Evolutionary conservation across 2,888 invertebrate genomes (phyloP), one percentile per base, ranked within the genome.

Genomic region (Phyllotreta striolata): DNA sequence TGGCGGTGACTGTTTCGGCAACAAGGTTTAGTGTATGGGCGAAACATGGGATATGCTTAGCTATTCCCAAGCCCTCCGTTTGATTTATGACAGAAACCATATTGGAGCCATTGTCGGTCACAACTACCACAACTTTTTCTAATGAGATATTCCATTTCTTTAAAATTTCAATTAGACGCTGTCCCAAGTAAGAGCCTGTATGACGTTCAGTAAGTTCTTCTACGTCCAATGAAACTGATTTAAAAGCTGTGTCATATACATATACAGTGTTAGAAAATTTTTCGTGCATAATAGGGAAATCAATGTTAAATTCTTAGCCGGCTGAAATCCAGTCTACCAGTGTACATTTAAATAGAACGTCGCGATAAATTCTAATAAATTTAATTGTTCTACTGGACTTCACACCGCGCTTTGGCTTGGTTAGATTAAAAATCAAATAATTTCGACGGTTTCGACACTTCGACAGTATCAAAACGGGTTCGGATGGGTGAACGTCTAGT

Each of bases 41-140:
- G 37, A 49, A 58, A 39, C 58, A 58, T 12, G 49, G 46, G n/a
- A 58, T 58, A n/a, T 37, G 34, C 40, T 58, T 58, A 52, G 52
- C 52, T 57, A 43, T 55, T 55, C 12, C 41, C 55, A 41, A 55
- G 24, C 24, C 40, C 24, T 55, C 35, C 3, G 40, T 55, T 55
- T 55, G 40, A 12, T 43, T 55, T 41, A 47, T 43, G 13, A 34
- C 47, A 34, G 47, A 47, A 47, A 47, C 47, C 43, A 55, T 55
- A 13, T 40, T 40, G n/a, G 55, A 24, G 34, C 55, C 55, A 40
- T 40, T 55, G 35, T 55, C 43, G 40, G 41, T 55, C 12, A 55
- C 55, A 5, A 55, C 40, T 40, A 43, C 55, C 6, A 24, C 4
- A 40, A 54, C 40, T 54, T 55, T 55, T 40, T 55, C 55, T 24